Evolutionary conservation across 1,140 invertebrate species (phyloP), one percentile per base, ranked within the genome.

Genomic region (Phthorimaea operculella): DNA sequence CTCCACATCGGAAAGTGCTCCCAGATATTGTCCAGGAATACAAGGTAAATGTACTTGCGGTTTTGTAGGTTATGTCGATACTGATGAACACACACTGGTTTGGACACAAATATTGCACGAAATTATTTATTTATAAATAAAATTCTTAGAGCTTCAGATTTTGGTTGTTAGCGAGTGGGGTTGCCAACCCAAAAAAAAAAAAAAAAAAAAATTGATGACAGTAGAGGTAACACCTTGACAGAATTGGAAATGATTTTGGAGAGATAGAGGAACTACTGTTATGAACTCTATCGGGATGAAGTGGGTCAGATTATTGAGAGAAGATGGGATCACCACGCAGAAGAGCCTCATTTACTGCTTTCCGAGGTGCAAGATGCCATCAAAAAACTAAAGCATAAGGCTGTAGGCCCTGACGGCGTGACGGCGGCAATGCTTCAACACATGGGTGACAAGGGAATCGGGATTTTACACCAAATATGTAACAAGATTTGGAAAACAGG

Each of bases 251-350:
- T 51, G 5, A 36, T 64, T 18, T 12, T 50, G 8, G 54, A 60
- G 4, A 53, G 55, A 51, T 60, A 55, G 58, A 48, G 47, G 11
- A 17, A 52, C 4, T 64, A 52, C 36, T 52, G 51, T 34, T 15
- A 28, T 7, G 33, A 51, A 8, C 50, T 51, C 11, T 51, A 51
- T 14, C 36, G 36, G 36, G 36, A 39, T 39, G 10, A 39, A 39
- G 36, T 5, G 36, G 21, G 21, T 28, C 21, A 4, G 21, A 28
- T 4, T 28, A 28, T 28, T 28, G 21, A 28, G 6, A 28, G 21
- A 28, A 2, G 21, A 28, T 28, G 21, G 21, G 21, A 28, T 28
- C 2, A 28, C 21, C 36, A 39, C 36, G 8, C 3, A 3, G n/a
- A n/a, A 39, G 44, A 47, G 16, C 44, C 44, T 15, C 12, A 47